Conservation (phyloP, 2,888 invertebrate species). For the Netelia inedita region DNA sequence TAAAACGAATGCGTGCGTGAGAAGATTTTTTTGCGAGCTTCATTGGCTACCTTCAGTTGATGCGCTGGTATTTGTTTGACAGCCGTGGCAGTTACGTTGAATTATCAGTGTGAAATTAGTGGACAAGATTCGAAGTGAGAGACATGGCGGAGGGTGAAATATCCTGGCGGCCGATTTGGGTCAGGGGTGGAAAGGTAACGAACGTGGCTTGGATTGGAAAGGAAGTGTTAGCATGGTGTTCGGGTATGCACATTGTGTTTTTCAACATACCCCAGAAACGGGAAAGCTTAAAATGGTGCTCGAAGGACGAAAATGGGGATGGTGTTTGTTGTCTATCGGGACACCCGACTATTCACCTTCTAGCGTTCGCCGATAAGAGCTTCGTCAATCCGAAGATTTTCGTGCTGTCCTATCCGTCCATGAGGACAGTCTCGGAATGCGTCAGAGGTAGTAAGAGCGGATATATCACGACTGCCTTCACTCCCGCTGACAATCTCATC, state of each 20-base stretch:
- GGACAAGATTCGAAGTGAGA: not conserved
- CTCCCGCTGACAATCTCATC: slow-evolving; percentile 74
- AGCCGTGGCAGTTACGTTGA: not conserved
- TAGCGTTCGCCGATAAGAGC: slow-evolving; percentile 89
- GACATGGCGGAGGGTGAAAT: slow-evolving; percentile 49
- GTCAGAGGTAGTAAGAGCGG: slow-evolving; percentile 67
- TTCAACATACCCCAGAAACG: slow-evolving; percentile 72
- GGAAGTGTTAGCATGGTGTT: slow-evolving; percentile 80
- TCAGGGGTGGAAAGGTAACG: slow-evolving; percentile 77
- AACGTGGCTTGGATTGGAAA: slow-evolving; percentile 80
- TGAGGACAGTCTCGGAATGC: slow-evolving; percentile 83
- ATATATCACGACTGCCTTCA: slow-evolving; percentile 79
- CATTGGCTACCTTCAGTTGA: too few species aligned
- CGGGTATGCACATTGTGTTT: slow-evolving; percentile 78
- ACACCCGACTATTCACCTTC: slow-evolving; percentile 73
- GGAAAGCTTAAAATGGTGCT: slow-evolving; percentile 72
- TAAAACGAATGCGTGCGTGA: too few species aligned
- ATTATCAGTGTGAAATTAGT: not conserved
- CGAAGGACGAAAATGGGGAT: slow-evolving; percentile 72
- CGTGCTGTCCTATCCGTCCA: slow-evolving; percentile 88
- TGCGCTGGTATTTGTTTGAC: too few species aligned
- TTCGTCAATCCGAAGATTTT: slow-evolving; percentile 87
- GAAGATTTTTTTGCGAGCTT: too few species aligned
- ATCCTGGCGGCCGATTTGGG: slow-evolving; percentile 78
- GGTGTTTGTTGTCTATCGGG: slow-evolving; percentile 79